These are phyloP conservation scores for Ctenopoma multispine DNA, from an alignment of 2,797 vertebrate species.

Conservation along the genomic window DNA sequence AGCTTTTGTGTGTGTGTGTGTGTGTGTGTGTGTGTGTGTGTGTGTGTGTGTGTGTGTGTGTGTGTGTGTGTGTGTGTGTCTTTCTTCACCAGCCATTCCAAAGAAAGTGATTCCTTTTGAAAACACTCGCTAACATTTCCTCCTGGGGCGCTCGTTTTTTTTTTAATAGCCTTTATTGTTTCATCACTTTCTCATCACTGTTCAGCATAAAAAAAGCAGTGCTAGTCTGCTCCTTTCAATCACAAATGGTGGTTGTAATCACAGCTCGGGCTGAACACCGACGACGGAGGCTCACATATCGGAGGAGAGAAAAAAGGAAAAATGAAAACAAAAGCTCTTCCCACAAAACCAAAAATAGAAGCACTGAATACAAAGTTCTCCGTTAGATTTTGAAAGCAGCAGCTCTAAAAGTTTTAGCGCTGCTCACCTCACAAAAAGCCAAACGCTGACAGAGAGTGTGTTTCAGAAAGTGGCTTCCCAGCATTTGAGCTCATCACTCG, in stretches of 20 bases:
- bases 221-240: slow-evolving; percentile 29
- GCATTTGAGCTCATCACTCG: slow-evolving; percentile 10
- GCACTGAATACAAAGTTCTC: slow-evolving; percentile 32
- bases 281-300: slow-evolving; percentile 18
- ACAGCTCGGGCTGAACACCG: slow-evolving; percentile 30
- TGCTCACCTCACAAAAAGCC: slow-evolving; percentile 20
- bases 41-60: too few relatives aligned
- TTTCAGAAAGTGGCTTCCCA: slow-evolving; percentile 10
- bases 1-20: too few relatives aligned
- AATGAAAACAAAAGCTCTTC: slow-evolving; percentile 22
- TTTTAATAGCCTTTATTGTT: slow-evolving; percentile 34
- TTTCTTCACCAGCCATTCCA: slow-evolving; percentile 12
- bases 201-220: slow-evolving; percentile 16
- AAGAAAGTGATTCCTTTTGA: slow-evolving; percentile 32
- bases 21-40: too few relatives aligned
- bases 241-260: slow-evolving; percentile 28
- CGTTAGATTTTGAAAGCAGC: slow-evolving; percentile 17
- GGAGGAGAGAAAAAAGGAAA: not conserved
- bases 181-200: slow-evolving; percentile 46
- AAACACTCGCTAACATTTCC: slow-evolving; percentile 24
- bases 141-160: slow-evolving; percentile 22
- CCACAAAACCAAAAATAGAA: slow-evolving; percentile 41
- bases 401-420: slow-evolving; percentile 16
- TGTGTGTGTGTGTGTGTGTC: too few relatives aligned
- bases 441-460: slow-evolving; percentile 19